Base-by-base conservation (phyloP, 2,113 vertebrate genomes). In the Petrocephalus zakoni region DNA sequence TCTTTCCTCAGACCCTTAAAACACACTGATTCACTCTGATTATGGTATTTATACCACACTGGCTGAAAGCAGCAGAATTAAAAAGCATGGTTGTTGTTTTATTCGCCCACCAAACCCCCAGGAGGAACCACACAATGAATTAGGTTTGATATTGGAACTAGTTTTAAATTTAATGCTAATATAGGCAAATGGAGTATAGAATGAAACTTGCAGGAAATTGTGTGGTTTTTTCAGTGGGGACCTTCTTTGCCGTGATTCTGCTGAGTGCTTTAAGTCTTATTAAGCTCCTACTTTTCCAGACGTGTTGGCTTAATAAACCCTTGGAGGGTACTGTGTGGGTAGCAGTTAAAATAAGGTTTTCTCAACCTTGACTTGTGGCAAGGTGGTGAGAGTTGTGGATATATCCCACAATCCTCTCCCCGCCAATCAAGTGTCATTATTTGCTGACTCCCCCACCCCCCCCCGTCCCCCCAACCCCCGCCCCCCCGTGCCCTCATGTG, bases 11-110 rank as follows among this genome's bases (percentile, higher is more conserved):
- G 34, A 22, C 81, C 81, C 46, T 83, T 46, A 83, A 83, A 83
- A 78, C 34, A 42, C 81, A 83, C n/a, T 75, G 46, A 83, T 83
- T 83, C 34, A 42, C 72, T 75, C 72, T 83, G 37, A 83, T 83
- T 83, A 11, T 42, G 3, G 37, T 83, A 83, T 83, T 46, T 83
- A 47, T 83, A 11, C 81, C 37, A 21, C 37, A 49, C 21, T 83
- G 81, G 37, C 21, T 6, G 46, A 83, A 46, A 83, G 81, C 15
- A 42, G 29, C 72, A 78, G 72, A 78, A 78, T 42, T 78, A 42
- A 78, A 75, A 78, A 78, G 72, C 72, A 78, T 42, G 72, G 37
- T 78, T 78, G 11, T 75, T 75, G 37, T 19, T 37, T 75, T 19
- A 42, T 42, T 0, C 1, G 8, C 42, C 61, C 61, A 29, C 34